Evolutionary conservation across 1,140 invertebrate genomes (phyloP).

Genomic region (Proales similis): DNA sequence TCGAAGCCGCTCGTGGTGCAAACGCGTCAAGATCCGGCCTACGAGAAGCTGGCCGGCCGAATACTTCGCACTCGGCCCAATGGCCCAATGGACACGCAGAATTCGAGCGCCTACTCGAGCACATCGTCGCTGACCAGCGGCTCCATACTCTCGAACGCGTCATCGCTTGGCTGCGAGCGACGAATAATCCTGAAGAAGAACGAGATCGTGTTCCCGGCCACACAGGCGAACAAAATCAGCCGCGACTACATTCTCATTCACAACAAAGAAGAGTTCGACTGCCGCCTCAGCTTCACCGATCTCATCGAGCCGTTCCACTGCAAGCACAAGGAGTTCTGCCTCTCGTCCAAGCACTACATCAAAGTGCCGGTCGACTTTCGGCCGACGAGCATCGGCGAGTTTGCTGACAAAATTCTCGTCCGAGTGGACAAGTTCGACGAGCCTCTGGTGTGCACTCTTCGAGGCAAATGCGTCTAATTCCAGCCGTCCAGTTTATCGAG

Average conservation of each 20-base stretch:
- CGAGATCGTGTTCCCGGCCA: slow-evolving; percentile 5
- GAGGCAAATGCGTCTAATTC: slow-evolving; percentile 34
- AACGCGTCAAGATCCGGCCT: too few species aligned
- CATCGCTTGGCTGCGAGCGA: too few species aligned
- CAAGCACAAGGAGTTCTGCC: slow-evolving; percentile 4
- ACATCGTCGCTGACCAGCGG: too few species aligned
- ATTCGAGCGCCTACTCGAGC: too few species aligned
- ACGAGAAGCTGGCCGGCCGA: too few species aligned
- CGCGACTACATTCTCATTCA: slow-evolving; percentile 16
- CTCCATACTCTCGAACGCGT: too few species aligned
- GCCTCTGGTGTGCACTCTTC: slow-evolving; percentile 17
- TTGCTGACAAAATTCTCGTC: slow-evolving; percentile 32
- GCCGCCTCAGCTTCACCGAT: slow-evolving; percentile 8
- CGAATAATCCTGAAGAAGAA: slow-evolving; percentile 27
- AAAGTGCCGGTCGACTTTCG: slow-evolving; percentile 34
- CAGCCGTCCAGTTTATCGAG: too few species aligned
- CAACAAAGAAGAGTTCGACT: slow-evolving; percentile 15
- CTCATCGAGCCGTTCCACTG: slow-evolving; percentile 34
- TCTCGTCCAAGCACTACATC: slow-evolving; percentile 24
- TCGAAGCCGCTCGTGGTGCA: too few species aligned
- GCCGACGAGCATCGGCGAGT: slow-evolving; percentile 15
- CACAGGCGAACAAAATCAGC: slow-evolving; percentile 2
- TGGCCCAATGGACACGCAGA: too few species aligned
- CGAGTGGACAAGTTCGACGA: slow-evolving; percentile 18
- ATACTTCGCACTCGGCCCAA: too few species aligned